Percentiles rank a stretch among this genome's conserved stretches.
phyloP scores from a whole-genome alignment of 2,888 invertebrate species.

The Habroteleia sp. region DNA sequence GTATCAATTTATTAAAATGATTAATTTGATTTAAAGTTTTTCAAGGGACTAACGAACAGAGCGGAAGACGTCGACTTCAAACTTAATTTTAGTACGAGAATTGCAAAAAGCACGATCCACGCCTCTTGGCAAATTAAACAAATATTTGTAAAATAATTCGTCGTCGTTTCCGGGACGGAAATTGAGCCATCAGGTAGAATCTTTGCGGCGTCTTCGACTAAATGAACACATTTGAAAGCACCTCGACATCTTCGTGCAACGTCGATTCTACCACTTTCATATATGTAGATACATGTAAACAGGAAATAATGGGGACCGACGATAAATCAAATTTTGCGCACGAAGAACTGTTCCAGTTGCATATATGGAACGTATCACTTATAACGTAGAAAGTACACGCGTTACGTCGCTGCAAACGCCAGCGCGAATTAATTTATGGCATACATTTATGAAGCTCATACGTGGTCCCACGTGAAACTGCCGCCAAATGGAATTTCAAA shows the following conservation, averaged over 20 bases:
- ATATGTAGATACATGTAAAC: conserved; percentile 63
- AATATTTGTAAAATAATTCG: too few species aligned
- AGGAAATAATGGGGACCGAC: conserved; percentile 61
- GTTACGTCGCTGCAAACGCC: conserved; percentile 58
- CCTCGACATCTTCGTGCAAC: conserved; percentile 46
- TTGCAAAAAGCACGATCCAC: too few species aligned
- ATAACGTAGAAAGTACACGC: conserved; percentile 65
- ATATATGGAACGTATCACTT: conserved; percentile 63
- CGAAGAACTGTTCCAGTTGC: conserved; percentile 65
- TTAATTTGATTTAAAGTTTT: too few species aligned
- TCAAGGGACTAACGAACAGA: too few species aligned
- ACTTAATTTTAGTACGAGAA: too few species aligned
- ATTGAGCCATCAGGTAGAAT: conserved; percentile 28
- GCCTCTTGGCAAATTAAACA: too few species aligned
- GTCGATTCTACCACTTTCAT: conserved; percentile 60
- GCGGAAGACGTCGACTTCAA: too few species aligned
- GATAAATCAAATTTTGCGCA: conserved; percentile 65
- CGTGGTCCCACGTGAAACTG: conserved; percentile 53
- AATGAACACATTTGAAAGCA: conserved; percentile 56
- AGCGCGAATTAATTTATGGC: conserved; percentile 62
- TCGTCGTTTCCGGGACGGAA: conserved; percentile 2
- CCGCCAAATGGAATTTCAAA: conserved; percentile 39
- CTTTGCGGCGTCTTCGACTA: conserved; percentile 18
- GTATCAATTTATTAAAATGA: too few species aligned
- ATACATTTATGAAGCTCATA: conserved; percentile 52